Base-by-base conservation (phyloP, 2,888 invertebrate genomes). In the Archips xylosteana region DNA sequence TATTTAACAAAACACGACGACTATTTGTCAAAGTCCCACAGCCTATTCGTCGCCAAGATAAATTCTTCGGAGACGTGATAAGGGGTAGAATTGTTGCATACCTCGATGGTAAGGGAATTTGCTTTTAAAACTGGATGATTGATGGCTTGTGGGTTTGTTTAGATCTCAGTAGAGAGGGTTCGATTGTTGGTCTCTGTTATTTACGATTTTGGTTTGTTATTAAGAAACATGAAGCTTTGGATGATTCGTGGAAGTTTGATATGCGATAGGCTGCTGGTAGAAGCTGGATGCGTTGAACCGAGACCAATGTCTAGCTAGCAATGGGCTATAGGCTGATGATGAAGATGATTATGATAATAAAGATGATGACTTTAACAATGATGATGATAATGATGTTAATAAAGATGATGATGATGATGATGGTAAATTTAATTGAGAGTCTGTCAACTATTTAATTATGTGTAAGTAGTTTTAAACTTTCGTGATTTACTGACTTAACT, bases 1-100 rank as follows among this genome's bases (percentile, higher is more conserved):
- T 73, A 64, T 68, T 73, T 73, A 73, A 73, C 73, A 73, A 73
- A 73, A 73, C 73, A 69, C 64, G 68, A 73, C 68, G 68, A 73
- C 68, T 69, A 73, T 73, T 73, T 73, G 68, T 73, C 73, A 73
- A 73, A 73, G 73, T 73, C 73, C 68, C 73, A 13, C 73, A 73
- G 68, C 68, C 73, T 69, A 73, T 73, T 69, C 73, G 73, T 64
- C 49, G 72, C 57, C n/a, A 36, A 64, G 73, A 73, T 73, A 73
- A 73, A 73, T 73, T 73, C 68, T 49, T 69, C 32, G 73, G 49
- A 68, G 68, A 63, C 73, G 68, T 69, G 73, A 73, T 73, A 69
- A 73, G 68, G 73, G 68, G 23, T 69, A 8, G 63, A 68, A 72
- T 67, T 72, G 71, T 73, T 59, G 68, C 73, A 69, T 73, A 68